phyloP scores from a whole-genome alignment of 2,797 vertebrate species.

The Poecilia wingei region DNA sequence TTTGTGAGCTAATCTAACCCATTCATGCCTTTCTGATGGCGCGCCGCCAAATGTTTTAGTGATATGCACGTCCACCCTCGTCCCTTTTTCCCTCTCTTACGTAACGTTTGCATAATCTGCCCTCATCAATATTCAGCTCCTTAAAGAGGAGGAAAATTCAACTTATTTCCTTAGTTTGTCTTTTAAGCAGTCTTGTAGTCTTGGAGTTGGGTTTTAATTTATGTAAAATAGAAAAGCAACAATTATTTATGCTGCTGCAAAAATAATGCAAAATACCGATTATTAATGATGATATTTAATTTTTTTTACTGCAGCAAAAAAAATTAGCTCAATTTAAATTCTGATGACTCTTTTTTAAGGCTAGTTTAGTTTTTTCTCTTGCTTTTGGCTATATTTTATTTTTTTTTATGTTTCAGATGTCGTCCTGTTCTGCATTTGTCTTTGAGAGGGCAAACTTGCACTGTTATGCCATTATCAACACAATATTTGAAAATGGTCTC shows the following conservation, averaged over 20 bases:
- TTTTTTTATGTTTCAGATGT: background rate
- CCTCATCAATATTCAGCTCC: background rate
- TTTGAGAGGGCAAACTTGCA: background rate
- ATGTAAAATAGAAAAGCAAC: background rate
- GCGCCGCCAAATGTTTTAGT: conserved; percentile 22
- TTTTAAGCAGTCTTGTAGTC: background rate
- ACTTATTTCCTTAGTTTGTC: background rate
- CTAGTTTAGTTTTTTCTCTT: background rate
- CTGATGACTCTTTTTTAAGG: background rate
- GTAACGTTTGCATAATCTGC: conserved; percentile 8
- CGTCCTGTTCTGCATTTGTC: background rate
- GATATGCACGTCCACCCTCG: conserved; percentile 24
- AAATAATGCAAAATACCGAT: background rate
- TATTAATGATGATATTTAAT: background rate
- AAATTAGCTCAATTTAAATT: background rate
- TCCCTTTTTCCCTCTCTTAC: conserved; percentile 5
- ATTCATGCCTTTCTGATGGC: conserved; percentile 32
- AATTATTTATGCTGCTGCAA: background rate
- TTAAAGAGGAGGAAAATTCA: background rate
- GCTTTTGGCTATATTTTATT: background rate
- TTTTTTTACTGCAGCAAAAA: too few relatives aligned
- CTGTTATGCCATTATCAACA: background rate
- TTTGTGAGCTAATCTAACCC: conserved; percentile 50
- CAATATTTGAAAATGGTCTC: background rate
- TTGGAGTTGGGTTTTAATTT: background rate